These are phyloP conservation scores for Coendou prehensilis DNA, from an alignment of 2,797 vertebrate genomes.

Conservation along the genomic window DNA sequence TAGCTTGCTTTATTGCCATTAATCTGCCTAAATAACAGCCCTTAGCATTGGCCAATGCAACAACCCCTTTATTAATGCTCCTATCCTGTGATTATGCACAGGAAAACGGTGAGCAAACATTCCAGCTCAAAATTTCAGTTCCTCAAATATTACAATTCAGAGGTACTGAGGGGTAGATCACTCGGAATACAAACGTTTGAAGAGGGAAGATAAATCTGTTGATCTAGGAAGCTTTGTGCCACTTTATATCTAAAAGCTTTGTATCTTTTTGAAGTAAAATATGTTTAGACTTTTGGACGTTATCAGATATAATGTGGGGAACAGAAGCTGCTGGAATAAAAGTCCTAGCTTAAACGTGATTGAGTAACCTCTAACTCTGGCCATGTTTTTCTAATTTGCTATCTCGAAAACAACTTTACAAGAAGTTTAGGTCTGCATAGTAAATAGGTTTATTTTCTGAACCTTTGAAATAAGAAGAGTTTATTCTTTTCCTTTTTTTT, in stretches of 20 bases:
- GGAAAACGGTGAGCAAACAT: slow-evolving; percentile 80
- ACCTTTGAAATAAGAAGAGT: slow-evolving; percentile 83
- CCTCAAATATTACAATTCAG: slow-evolving; percentile 76
- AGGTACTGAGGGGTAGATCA: slow-evolving; percentile 68
- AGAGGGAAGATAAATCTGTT: slow-evolving; percentile 82
- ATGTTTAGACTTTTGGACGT: slow-evolving; percentile 88
- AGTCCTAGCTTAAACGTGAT: slow-evolving; percentile 86
- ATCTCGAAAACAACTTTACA: slow-evolving; percentile 87
- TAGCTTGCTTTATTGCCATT: slow-evolving; percentile 52
- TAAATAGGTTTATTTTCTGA: slow-evolving; percentile 84
- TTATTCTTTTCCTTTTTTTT: slow-evolving; percentile 79
- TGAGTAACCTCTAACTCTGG: slow-evolving; percentile 87
- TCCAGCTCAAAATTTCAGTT: slow-evolving; percentile 84
- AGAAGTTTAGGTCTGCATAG: slow-evolving; percentile 79
- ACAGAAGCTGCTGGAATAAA: slow-evolving; percentile 83
- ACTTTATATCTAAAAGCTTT: slow-evolving; percentile 85
- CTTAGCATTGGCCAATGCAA: slow-evolving; percentile 46
- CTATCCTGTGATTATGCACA: slow-evolving; percentile 83
- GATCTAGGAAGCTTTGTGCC: slow-evolving; percentile 80
- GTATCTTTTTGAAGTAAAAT: slow-evolving; percentile 87
- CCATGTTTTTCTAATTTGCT: slow-evolving; percentile 90
- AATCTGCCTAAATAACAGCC: slow-evolving; percentile 74
- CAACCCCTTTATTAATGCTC: slow-evolving; percentile 81
- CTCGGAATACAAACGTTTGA: slow-evolving; percentile 76
- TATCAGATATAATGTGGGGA: slow-evolving; percentile 88